phyloP scores from a whole-genome alignment of 1,140 invertebrate genomes.

The Bombus cullumanus region DNA sequence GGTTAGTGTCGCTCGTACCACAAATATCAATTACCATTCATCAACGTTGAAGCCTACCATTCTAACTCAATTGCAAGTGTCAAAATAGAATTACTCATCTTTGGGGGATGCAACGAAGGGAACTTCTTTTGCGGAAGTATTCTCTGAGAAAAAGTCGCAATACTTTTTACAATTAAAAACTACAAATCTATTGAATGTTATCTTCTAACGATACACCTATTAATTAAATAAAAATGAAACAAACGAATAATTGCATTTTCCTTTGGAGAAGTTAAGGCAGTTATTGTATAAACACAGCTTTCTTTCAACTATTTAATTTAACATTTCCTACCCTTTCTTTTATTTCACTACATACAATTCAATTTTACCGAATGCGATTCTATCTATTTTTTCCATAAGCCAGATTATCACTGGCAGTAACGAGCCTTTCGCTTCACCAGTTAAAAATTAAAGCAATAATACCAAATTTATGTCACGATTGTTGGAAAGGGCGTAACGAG shows the following conservation, averaged over 20 bases:
- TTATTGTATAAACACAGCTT: no score
- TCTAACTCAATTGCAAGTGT: conserved; percentile 24
- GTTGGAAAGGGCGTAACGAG: neutral
- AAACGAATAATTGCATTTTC: no score
- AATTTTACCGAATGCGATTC: neutral
- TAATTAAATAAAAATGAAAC: no score
- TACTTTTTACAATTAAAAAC: no score
- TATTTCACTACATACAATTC: neutral
- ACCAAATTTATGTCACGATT: neutral
- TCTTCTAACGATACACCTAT: no score
- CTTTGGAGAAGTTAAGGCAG: no score
- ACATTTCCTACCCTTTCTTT: no score
- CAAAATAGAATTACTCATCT: conserved; percentile 37
- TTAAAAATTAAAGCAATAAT: neutral
- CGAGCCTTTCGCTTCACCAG: neutral
- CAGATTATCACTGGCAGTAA: neutral
- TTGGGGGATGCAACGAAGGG: neutral
- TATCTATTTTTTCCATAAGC: neutral
- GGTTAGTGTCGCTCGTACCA: neutral
- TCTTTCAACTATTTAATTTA: no score
- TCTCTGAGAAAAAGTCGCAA: neutral
- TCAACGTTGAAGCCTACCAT: conserved; percentile 20
- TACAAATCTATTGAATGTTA: no score
- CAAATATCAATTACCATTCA: conserved; percentile 35
- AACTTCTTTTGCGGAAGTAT: no score